Conservation (phyloP, 2,888 invertebrate genomes). For the Andrena bucephala region DNA sequence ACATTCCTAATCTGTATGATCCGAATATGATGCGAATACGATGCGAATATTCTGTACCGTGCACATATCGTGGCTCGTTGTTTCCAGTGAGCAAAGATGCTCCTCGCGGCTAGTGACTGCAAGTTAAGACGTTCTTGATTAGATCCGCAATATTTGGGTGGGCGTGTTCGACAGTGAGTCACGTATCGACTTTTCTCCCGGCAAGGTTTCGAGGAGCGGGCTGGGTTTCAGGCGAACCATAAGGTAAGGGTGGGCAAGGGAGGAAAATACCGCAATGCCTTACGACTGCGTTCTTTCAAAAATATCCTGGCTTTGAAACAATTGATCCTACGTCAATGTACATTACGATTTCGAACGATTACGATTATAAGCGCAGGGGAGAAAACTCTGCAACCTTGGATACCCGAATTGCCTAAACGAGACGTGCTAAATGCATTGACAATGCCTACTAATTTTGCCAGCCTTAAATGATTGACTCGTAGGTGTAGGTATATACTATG, state of each 20-base stretch:
- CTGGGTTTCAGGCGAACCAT: slow-evolving; percentile 44
- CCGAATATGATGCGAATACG: background rate
- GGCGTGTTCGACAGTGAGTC: slow-evolving; percentile 74
- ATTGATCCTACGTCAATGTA: background rate
- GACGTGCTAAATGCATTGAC: too few species aligned
- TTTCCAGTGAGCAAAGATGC: background rate
- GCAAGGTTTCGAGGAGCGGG: slow-evolving; percentile 34
- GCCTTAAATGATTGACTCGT: too few species aligned
- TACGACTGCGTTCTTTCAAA: background rate
- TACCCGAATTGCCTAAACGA: too few species aligned
- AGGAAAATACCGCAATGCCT: slow-evolving; percentile 26
- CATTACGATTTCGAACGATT: background rate
- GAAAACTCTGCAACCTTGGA: too few species aligned
- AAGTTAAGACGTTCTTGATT: slow-evolving; percentile 34
- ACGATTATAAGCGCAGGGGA: too few species aligned
- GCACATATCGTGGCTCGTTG: background rate
- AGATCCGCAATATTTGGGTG: slow-evolving; percentile 51
- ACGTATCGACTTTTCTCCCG: slow-evolving; percentile 79
- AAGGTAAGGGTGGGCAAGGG: slow-evolving; percentile 60
- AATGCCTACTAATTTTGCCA: too few species aligned
- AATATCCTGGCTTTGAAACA: background rate
- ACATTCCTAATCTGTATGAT: too few species aligned
- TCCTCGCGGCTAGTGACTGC: background rate
- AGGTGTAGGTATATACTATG: too few species aligned
- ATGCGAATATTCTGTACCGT: slow-evolving; percentile 6